These are phyloP conservation scores for Lithodes maja DNA, from an alignment of 2,888 invertebrate genomes.

Conservation along the genomic window DNA sequence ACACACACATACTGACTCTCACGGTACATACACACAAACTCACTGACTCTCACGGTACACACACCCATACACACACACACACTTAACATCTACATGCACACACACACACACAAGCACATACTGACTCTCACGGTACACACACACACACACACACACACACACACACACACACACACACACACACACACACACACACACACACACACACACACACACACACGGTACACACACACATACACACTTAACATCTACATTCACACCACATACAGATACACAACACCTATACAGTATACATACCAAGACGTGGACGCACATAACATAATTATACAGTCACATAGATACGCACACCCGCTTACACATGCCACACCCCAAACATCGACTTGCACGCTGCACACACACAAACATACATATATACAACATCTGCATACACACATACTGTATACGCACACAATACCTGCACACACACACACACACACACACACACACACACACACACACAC, in stretches of 20 bases:
- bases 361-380: too few species aligned
- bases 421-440: not conserved
- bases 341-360: not conserved
- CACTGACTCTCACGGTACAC: not conserved
- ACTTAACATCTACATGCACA: not conserved
- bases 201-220: not conserved
- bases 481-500: not conserved
- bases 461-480: not conserved
- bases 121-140: not conserved
- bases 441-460: not conserved
- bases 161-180: slow-evolving; percentile 1
- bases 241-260: not conserved
- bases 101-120: not conserved
- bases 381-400: not conserved
- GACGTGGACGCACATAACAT: too few species aligned
- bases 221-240: not conserved
- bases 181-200: not conserved
- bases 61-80: not conserved
- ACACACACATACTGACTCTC: not conserved
- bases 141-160: slow-evolving; percentile 1
- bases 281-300: too few species aligned
- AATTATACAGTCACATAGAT: not conserved
- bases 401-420: not conserved
- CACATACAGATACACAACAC: not conserved
- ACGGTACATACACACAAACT: not conserved